A percentile compares a stretch with the other conserved stretches of the same genome.
phyloP scores from a whole-genome alignment of 1,140 invertebrate genomes.

The Rhyzopertha dominica region DNA sequence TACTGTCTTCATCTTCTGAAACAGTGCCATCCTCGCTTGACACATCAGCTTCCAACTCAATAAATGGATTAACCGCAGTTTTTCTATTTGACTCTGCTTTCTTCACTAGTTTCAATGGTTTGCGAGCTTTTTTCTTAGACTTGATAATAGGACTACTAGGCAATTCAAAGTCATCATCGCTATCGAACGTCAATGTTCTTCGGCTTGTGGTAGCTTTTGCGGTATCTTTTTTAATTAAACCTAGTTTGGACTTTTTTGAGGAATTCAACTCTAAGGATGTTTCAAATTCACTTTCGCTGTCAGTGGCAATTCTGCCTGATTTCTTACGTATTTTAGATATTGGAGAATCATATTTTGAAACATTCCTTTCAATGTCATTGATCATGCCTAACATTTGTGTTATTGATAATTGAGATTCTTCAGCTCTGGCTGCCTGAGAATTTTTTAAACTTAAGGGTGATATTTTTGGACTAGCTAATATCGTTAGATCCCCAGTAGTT shows the following conservation, averaged over 20 bases:
- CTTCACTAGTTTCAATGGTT: slow-evolving; percentile 4
- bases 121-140: slow-evolving; percentile 8
- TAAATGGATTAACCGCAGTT: slow-evolving; percentile 20
- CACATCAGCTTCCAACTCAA: slow-evolving; percentile 35
- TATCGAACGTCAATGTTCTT: slow-evolving; percentile 10
- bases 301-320: too few species aligned
- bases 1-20: slow-evolving; percentile 32
- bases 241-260: too few species aligned
- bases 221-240: too few species aligned
- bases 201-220: slow-evolving; percentile 1
- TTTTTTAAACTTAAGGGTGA: too few species aligned
- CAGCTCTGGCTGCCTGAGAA: too few species aligned
- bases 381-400: slow-evolving; percentile 21
- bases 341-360: too few species aligned
- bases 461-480: too few species aligned
- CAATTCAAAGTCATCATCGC: slow-evolving; percentile 27
- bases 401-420: too few species aligned
- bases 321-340: too few species aligned
- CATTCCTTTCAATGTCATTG: background rate
- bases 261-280: too few species aligned
- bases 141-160: slow-evolving; percentile 3
- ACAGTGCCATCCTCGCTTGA: slow-evolving; percentile 24
- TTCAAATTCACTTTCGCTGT: too few species aligned
- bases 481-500: too few species aligned
- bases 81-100: slow-evolving; percentile 6